Evolutionary conservation across 2,113 vertebrate species (phyloP).

Genomic region (Pelecanoides urinatrix): DNA sequence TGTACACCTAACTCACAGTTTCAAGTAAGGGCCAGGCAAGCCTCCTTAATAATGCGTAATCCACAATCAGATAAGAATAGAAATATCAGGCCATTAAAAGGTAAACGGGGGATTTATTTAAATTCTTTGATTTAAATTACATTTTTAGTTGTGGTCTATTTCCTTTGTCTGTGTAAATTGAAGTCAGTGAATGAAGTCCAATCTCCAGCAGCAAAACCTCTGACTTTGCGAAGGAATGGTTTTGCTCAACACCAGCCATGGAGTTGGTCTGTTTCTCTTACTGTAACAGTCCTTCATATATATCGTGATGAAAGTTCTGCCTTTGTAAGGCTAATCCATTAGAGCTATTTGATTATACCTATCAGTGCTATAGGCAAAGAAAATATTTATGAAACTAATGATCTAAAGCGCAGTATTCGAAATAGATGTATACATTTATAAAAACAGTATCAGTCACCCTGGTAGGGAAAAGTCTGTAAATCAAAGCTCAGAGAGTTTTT

Average conservation of each 20-base stretch:
- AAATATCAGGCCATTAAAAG: neutral
- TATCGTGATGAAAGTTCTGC: neutral
- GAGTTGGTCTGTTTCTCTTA: neutral
- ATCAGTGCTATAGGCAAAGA: neutral
- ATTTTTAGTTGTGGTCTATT: neutral
- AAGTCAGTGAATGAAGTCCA: neutral
- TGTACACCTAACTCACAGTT: fast-evolving
- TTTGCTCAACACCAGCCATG: neutral
- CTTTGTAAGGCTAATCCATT: neutral
- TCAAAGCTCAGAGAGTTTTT: neutral
- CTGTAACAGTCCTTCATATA: neutral
- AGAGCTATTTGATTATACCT: neutral
- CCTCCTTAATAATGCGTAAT: neutral
- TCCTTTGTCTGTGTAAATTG: neutral
- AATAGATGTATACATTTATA: neutral
- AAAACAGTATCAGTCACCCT: neutral
- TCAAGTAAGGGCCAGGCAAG: neutral
- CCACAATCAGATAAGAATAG: neutral
- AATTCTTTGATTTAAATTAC: neutral
- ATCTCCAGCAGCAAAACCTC: neutral
- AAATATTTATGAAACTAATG: neutral
- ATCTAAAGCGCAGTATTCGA: neutral
- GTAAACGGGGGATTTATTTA: neutral
- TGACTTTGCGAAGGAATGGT: neutral
- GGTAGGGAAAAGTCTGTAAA: neutral